These are phyloP conservation scores for Coboldia fuscipes DNA, from an alignment of 1,140 invertebrate genomes.

Conservation along the genomic window DNA sequence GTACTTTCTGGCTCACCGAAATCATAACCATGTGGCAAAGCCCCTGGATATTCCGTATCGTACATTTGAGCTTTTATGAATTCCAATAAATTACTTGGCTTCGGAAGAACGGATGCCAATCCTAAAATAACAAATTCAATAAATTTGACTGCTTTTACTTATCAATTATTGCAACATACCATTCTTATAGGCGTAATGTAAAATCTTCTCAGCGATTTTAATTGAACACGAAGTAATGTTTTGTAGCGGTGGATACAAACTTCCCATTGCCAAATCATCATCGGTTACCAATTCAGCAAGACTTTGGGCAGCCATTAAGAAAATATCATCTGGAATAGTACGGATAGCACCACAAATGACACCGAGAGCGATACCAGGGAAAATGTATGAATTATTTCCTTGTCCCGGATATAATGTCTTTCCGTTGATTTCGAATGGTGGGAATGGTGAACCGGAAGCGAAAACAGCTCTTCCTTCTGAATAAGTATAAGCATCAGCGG, in stretches of 20 bases:
- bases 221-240: constrained; percentile 75
- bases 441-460: constrained; percentile 84
- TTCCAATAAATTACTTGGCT: constrained; percentile 47
- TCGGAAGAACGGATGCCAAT: constrained; percentile 49
- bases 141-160: neutral
- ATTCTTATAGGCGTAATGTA: constrained; percentile 72
- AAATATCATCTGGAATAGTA: constrained; percentile 70
- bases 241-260: constrained; percentile 83
- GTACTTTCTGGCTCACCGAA: constrained; percentile 6
- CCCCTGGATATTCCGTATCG: constrained; percentile 42
- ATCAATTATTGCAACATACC: constrained; percentile 26
- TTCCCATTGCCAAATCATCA: constrained; percentile 62
- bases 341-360: constrained; percentile 61
- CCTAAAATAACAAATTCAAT: constrained; percentile 24
- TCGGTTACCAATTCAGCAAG: constrained; percentile 67
- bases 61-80: constrained; percentile 70
- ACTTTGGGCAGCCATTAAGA: constrained; percentile 68
- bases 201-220: constrained; percentile 64
- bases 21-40: constrained; percentile 32
- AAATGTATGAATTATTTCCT: constrained; percentile 94
- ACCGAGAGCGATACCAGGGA: constrained; percentile 80
- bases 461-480: constrained; percentile 66
- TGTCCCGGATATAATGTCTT: constrained; percentile 69
- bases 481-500: constrained; percentile 69
- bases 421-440: constrained; percentile 54